Evolutionary conservation across 2,113 vertebrate species (phyloP).

Genomic region (Sceloporus tristichus): DNA sequence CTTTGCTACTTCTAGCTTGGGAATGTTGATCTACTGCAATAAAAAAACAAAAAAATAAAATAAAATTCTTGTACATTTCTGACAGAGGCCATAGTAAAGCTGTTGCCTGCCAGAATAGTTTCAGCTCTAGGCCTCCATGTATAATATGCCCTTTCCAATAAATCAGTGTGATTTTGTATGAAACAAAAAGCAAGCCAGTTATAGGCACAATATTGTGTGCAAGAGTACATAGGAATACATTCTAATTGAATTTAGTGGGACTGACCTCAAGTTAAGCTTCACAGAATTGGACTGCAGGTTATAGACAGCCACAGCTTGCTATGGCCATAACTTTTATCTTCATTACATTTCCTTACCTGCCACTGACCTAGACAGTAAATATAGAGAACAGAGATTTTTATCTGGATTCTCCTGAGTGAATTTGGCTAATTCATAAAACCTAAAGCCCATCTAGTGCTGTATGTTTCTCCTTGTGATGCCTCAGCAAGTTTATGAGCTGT

Average conservation of each 20-base stretch:
- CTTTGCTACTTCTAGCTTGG: not conserved
- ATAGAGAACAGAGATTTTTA: not conserved
- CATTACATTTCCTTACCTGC: conserved; percentile 8
- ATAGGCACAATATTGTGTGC: no score
- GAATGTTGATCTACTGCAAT: not conserved
- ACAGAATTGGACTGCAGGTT: not conserved
- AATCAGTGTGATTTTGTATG: not conserved
- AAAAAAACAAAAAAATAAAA: not conserved
- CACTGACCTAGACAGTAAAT: conserved; percentile 21
- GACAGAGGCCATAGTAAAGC: not conserved
- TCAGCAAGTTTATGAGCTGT: conserved; percentile 53
- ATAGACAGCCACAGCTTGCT: not conserved
- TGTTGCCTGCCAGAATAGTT: no score
- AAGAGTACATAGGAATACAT: not conserved
- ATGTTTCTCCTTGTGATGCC: conserved; percentile 45
- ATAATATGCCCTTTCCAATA: no score
- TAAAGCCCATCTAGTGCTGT: conserved; percentile 53
- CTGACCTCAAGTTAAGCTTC: not conserved
- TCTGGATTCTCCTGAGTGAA: conserved; percentile 11
- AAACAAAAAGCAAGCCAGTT: not conserved
- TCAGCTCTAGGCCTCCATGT: no score
- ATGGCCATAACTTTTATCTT: not conserved
- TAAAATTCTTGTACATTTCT: not conserved
- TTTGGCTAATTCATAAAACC: conserved; percentile 73
- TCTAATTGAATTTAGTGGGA: not conserved